Percentiles rank a stretch among this genome's conserved stretches.
Conservation (phyloP, 1,140 invertebrate species). For the Harlomillsia oculata region DNA sequence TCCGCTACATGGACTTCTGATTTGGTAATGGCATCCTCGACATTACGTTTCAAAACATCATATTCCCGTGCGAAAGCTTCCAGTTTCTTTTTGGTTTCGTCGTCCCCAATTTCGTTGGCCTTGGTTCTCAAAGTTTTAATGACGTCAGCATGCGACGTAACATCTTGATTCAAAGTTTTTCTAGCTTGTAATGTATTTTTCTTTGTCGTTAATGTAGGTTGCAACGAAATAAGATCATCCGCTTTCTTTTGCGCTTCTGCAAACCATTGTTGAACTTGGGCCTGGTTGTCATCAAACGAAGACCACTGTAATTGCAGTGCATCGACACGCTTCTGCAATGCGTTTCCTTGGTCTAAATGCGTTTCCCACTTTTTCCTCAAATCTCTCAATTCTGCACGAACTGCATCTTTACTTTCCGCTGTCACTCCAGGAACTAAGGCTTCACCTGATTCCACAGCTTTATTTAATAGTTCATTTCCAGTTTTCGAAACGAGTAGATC, state of each 20-base stretch:
- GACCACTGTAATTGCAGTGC: conserved; percentile 73
- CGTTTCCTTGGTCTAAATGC: conserved; percentile 70
- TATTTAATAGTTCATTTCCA: conserved; percentile 66
- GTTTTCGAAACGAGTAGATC: conserved; percentile 45
- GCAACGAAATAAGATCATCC: conserved; percentile 51
- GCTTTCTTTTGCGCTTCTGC: conserved; percentile 60
- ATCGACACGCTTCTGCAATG: conserved; percentile 74
- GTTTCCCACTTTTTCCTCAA: conserved; percentile 73
- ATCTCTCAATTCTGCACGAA: conserved; percentile 67
- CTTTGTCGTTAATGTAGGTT: conserved; percentile 70
- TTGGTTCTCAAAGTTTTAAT: conserved; percentile 67
- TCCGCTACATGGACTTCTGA: conserved; percentile 63
- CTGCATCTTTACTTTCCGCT: conserved; percentile 69
- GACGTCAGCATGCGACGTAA: conserved; percentile 66
- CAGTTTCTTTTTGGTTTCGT: conserved; percentile 60
- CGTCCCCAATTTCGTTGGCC: conserved; percentile 59
- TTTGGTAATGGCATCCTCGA: conserved; percentile 55
- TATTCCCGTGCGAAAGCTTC: conserved; percentile 59
- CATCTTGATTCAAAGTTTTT: conserved; percentile 66
- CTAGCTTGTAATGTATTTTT: conserved; percentile 69
- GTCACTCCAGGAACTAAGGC: conserved; percentile 74
- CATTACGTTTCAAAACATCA: conserved; percentile 53
- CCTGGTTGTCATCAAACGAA: conserved; percentile 75
- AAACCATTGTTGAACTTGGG: conserved; percentile 66
- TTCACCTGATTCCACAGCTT: conserved; percentile 74